phyloP scores from a whole-genome alignment of 2,888 invertebrate genomes.

The Tiphia femorata region DNA sequence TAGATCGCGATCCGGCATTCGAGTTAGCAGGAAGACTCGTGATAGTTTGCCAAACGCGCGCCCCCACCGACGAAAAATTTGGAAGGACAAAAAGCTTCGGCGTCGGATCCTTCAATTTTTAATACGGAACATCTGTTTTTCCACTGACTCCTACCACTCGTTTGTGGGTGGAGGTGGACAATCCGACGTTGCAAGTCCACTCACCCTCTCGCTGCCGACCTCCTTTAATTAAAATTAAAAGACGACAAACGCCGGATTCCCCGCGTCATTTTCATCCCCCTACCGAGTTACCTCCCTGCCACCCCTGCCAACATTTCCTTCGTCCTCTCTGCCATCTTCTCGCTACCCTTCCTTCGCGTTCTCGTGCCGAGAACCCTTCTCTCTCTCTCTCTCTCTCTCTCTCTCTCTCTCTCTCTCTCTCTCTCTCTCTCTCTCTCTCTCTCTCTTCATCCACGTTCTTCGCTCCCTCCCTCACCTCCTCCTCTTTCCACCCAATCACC shows the following conservation, averaged over 20 bases:
- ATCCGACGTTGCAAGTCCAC: no score
- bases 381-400: slow-evolving; percentile 44
- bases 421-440: not conserved
- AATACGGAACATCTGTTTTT: slow-evolving; percentile 46
- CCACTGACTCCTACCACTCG: slow-evolving; percentile 20
- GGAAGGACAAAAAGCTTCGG: no score
- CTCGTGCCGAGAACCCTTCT: slow-evolving; percentile 17
- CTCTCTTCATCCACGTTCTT: slow-evolving; percentile 5
- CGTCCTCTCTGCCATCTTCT: slow-evolving; percentile 5
- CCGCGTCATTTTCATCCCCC: slow-evolving; percentile 51
- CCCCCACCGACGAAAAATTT: no score
- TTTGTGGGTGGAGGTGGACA: slow-evolving; percentile 8
- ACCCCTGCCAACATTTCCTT: slow-evolving; percentile 7
- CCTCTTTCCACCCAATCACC: slow-evolving; percentile 8
- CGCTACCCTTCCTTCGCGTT: slow-evolving; percentile 18
- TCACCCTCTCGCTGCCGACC: slow-evolving; percentile 42
- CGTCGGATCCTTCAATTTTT: no score
- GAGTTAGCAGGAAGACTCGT: no score
- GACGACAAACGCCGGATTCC: slow-evolving; percentile 59
- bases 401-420: no score
- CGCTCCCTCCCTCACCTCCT: slow-evolving; percentile 11
- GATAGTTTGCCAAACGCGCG: no score
- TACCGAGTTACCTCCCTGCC: slow-evolving; percentile 14
- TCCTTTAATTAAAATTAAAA: slow-evolving; percentile 68
- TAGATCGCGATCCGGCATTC: no score